Evolutionary conservation across 2,888 invertebrate species (phyloP), one percentile per base, ranked within the genome.

Genomic region (Abscondita cerata): DNA sequence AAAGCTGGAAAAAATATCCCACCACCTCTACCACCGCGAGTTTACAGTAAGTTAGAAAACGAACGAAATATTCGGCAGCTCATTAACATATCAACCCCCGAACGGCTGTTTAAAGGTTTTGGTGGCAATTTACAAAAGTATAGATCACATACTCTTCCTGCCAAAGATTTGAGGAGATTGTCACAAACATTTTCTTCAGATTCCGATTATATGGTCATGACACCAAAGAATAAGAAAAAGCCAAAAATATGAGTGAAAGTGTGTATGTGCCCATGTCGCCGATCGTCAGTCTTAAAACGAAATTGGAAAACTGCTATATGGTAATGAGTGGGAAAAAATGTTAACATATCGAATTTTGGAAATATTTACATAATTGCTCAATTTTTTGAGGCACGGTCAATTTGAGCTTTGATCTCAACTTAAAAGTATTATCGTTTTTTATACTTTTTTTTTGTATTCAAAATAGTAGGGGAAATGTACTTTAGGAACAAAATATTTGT

Each of bases 261-360:
- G 62, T 75, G 15, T 79, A 79, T 65, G 70, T 77, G 66, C 78
- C 78, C 1, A 79, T 79, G 79, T 76, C 76, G 18, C 76, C 77
- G 0, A 73, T 75, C 5, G 69, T 69, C 11, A 71, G 70, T 41
- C 65, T 76, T 36, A 74, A 74, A 60, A 72, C 72, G 9, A 75
- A 75, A 64, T 65, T 76, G 18, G 73, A 74, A 66, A 75, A 72
- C 59, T 75, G 70, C 33, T 77, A 77, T 65, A 75, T 77, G 75
- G 74, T 71, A 13, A 78, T 77, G 77, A 75, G 71, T 44, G 75
- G 75, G 1, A 72, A 72, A 62, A 71, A 68, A 50, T 66, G 65
- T 50, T 62, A 50, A 51, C 15, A 18, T 18, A 40, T 38, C 40
- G 19, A 52, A 38, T 52, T 52, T 40, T 36, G 18, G 19, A 52